Conservation (phyloP, 2,797 vertebrate species). For the Scarus forsteni region DNA sequence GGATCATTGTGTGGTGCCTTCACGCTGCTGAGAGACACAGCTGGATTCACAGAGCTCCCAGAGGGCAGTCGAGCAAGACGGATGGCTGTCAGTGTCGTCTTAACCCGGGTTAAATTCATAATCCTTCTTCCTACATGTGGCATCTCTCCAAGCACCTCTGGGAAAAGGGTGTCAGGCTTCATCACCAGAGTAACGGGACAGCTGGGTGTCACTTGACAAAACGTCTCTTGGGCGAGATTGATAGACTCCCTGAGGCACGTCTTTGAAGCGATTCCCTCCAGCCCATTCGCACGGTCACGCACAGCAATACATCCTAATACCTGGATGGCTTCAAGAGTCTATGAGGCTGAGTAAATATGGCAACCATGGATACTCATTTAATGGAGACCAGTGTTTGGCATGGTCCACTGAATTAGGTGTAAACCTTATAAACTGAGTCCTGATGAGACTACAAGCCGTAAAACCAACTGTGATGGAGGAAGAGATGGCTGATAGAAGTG, state of each 20-base stretch:
- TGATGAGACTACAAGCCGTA: too few species aligned
- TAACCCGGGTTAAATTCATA: conserved; percentile 33
- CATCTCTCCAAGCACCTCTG: conserved; percentile 22
- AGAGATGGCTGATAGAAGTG: too few species aligned
- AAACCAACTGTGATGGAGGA: too few species aligned
- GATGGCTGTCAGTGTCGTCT: conserved; percentile 21
- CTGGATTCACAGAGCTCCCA: conserved; percentile 8
- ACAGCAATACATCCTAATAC: not conserved
- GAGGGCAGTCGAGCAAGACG: conserved; percentile 17
- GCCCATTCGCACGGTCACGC: not conserved
- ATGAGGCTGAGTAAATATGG: too few species aligned
- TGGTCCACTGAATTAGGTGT: too few species aligned
- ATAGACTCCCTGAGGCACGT: conserved; percentile 15
- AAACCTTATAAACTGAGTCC: too few species aligned
- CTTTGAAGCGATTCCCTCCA: not conserved
- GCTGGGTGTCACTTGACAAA: conserved; percentile 14
- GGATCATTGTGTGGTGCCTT: conserved; percentile 8
- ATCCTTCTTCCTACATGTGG: conserved; percentile 12
- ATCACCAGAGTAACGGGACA: conserved; percentile 19
- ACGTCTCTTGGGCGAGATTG: conserved; percentile 7
- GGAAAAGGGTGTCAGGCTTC: conserved; percentile 29
- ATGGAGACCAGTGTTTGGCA: too few species aligned
- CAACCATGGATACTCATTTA: too few species aligned
- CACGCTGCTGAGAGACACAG: conserved; percentile 12
- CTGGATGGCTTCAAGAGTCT: too few species aligned